Conservation (phyloP, 2,888 invertebrate genomes). For the Laspeyria flexula region DNA sequence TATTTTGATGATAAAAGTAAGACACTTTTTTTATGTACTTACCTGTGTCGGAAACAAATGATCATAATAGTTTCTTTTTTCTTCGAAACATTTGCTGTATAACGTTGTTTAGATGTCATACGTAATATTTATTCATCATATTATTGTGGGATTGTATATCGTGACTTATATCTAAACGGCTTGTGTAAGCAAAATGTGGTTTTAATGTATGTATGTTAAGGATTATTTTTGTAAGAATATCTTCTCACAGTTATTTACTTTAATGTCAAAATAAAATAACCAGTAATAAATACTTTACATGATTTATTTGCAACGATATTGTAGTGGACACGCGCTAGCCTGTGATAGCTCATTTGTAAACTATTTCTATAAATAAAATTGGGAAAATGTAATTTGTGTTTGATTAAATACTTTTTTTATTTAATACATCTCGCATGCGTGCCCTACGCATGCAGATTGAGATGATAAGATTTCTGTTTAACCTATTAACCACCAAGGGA, state of each 20-base stretch:
- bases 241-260: slow-evolving; percentile 26
- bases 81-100: slow-evolving; percentile 12
- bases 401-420: slow-evolving; percentile 24
- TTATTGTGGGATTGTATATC: not conserved
- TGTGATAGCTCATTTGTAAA: slow-evolving; percentile 81
- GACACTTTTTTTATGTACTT: slow-evolving; percentile 40
- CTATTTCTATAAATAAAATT: slow-evolving; percentile 73
- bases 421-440: too few species aligned
- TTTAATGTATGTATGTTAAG: slow-evolving; percentile 27
- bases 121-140: slow-evolving; percentile 26
- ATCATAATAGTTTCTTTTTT: slow-evolving; percentile 54
- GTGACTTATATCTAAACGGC: slow-evolving; percentile 17
- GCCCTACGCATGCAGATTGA: too few species aligned
- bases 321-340: slow-evolving; percentile 67
- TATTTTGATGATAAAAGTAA: not conserved
- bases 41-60: slow-evolving; percentile 42
- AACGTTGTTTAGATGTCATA: slow-evolving; percentile 23
- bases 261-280: slow-evolving; percentile 18
- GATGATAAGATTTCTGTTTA: too few species aligned
- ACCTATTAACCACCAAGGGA: too few species aligned
- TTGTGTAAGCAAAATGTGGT: slow-evolving; percentile 21
- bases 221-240: slow-evolving; percentile 26
- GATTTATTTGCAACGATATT: slow-evolving; percentile 45
- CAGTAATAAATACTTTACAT: slow-evolving; percentile 26
- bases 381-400: slow-evolving; percentile 43